Conservation (phyloP, 2,113 vertebrate genomes). For the Fulmarus glacialis region DNA sequence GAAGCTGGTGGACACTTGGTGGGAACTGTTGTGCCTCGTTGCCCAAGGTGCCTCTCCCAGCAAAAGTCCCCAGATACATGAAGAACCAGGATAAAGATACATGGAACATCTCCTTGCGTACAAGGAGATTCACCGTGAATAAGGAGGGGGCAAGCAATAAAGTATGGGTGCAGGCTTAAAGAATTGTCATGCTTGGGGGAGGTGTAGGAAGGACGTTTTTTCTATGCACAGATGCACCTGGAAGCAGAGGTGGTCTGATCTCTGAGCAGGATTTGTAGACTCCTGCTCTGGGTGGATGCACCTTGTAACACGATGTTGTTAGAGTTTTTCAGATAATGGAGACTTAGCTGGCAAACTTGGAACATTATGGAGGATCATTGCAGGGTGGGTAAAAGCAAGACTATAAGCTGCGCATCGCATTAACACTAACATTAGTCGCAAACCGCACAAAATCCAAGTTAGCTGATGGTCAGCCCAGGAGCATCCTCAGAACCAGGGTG, state of each 20-base stretch:
- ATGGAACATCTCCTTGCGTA: neutral
- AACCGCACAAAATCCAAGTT: neutral
- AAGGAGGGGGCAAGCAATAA: neutral
- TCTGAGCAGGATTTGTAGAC: neutral
- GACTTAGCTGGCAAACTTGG: neutral
- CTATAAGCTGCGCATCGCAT: accelerated
- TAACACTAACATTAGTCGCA: neutral
- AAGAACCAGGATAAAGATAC: neutral
- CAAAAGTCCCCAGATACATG: neutral
- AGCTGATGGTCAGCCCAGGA: neutral
- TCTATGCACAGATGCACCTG: neutral
- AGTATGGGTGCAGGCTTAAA: neutral
- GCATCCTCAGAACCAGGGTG: neutral
- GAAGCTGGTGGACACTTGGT: neutral
- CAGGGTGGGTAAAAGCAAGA: neutral
- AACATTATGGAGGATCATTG: neutral
- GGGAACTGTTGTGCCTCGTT: neutral
- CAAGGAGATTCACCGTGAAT: neutral
- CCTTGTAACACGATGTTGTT: accelerated
- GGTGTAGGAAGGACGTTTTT: neutral
- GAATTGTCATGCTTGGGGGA: accelerated
- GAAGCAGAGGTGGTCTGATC: neutral
- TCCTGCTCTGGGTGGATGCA: accelerated
- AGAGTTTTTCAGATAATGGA: neutral
- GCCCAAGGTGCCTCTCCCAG: neutral